Conservation (phyloP, 2,888 invertebrate genomes). For the Dolichopus griseipennis region DNA sequence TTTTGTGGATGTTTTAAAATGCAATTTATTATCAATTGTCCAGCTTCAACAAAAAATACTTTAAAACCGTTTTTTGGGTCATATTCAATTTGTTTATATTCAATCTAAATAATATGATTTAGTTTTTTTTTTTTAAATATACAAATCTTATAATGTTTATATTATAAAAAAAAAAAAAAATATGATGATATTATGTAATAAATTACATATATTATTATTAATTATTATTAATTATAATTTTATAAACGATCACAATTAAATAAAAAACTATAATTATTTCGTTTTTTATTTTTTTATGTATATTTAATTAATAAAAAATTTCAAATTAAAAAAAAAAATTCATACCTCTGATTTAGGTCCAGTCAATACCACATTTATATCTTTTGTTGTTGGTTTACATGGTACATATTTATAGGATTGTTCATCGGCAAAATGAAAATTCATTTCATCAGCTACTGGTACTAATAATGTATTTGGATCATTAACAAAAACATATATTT, state of each 20-base stretch:
- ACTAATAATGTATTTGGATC: conserved; percentile 46
- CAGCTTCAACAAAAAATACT: conserved; percentile 23
- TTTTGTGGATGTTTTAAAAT: conserved; percentile 14
- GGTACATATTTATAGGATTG: conserved; percentile 47
- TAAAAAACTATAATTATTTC: too few relatives aligned
- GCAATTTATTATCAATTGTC: conserved; percentile 16
- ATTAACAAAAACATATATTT: conserved; percentile 49
- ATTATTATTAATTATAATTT: too few relatives aligned
- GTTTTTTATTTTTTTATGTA: conserved; percentile 15
- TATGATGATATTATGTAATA: too few relatives aligned
- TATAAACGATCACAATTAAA: neutral
- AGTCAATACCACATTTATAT: conserved; percentile 45
- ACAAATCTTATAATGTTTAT: too few relatives aligned
- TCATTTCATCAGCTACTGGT: conserved; percentile 29
- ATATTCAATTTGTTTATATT: conserved; percentile 26
- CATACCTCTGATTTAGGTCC: conserved; percentile 40
- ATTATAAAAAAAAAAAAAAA: conserved; percentile 3
- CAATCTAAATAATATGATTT: conserved; percentile 20
- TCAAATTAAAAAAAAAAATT: too few relatives aligned
- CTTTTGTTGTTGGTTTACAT: conserved; percentile 56
- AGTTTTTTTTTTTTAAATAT: too few relatives aligned
- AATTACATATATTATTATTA: too few relatives aligned
- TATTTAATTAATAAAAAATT: conserved; percentile 19
- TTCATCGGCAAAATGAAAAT: conserved; percentile 41
- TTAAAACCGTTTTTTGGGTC: conserved; percentile 31